Percentiles rank a stretch among this genome's conserved stretches.
These are phyloP conservation scores for Cyprinodon variegatus DNA, from an alignment of 2,113 vertebrate genomes.

Conservation along the genomic window DNA sequence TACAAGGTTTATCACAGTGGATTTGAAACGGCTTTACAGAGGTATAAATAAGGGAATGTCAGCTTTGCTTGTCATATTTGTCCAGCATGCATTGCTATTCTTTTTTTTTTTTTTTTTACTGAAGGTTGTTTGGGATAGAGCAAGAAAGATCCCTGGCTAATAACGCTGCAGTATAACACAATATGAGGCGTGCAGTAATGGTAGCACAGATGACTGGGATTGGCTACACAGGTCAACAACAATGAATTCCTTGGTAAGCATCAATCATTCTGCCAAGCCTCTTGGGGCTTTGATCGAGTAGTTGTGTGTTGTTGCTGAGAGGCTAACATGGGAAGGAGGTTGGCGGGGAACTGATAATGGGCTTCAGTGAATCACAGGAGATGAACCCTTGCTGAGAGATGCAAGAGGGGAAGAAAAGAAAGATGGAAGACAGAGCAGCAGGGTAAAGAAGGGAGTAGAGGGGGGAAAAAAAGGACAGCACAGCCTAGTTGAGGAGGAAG, in stretches of 20 bases:
- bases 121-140: constrained; percentile 43
- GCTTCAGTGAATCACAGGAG: constrained; percentile 65
- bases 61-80: constrained; percentile 34
- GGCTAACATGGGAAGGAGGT: constrained; percentile 58
- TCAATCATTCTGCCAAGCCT: constrained; percentile 59
- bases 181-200: constrained; percentile 36
- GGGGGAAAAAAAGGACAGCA: constrained; percentile 26
- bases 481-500: constrained; percentile 21
- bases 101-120: constrained; percentile 28
- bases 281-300: constrained; percentile 62
- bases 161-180: constrained; percentile 37
- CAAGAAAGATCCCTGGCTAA: constrained; percentile 45
- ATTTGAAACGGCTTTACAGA: constrained; percentile 48
- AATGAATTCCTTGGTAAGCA: constrained; percentile 70
- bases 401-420: constrained; percentile 41
- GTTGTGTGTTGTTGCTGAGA: constrained; percentile 58
- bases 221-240: constrained; percentile 68
- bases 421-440: constrained; percentile 42
- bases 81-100: constrained; percentile 29
- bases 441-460: constrained; percentile 30
- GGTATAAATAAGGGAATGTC: constrained; percentile 45
- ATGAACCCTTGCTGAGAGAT: constrained; percentile 69
- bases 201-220: constrained; percentile 45
- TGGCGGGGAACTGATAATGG: constrained; percentile 62
- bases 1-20: constrained; percentile 37